Evolutionary conservation across 2,888 invertebrate genomes (phyloP), one percentile per base, ranked within the genome.

Genomic region (Allophyes oxyacanthae): DNA sequence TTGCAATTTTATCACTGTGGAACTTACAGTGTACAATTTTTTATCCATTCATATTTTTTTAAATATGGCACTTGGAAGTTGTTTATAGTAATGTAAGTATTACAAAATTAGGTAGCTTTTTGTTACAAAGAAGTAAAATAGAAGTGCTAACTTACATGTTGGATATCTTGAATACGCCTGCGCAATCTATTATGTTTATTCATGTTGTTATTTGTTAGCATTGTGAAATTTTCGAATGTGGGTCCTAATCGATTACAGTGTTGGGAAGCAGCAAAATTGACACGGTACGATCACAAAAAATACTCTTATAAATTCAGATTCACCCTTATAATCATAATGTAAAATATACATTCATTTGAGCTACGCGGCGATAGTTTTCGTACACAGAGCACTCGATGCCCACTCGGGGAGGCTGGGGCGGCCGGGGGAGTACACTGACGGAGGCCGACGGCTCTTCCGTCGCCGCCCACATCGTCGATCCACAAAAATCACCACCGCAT

Each of bases 221-320:
- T 49, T 54, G 48, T 42, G 38, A 44, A 43, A 54, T 56, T 58
- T 54, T 52, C 60, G 53, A 54, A 71, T 50, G 58, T 57, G 41
- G 52, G n/a, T 44, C 25, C 44, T 62, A 78, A 84, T 84, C 85
- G 70, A 83, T 86, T 87, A 85, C 88, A 86, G 87, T 87, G 88
- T 87, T 83, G 75, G 77, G 75, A 79, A 88, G 85, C 81, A 79
- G 85, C 79, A 78, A 86, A 88, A 85, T 87, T 84, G 86, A 87
- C 82, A 85, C 79, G 70, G 81, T 82, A 83, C 71, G 81, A 84
- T 85, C 84, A 86, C 84, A 74, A 86, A 86, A 83, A 86, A 80
- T 82, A 85, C 77, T 80, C 77, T 83, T 86, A 89, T 85, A 89
- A 90, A 90, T 90, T 89, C 89, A 90, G 89, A 90, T 90, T 90